Percentiles rank a stretch among this genome's conserved stretches.
Conservation (phyloP, 2,797 vertebrate genomes). For the Lutjanus argentimaculatus region DNA sequence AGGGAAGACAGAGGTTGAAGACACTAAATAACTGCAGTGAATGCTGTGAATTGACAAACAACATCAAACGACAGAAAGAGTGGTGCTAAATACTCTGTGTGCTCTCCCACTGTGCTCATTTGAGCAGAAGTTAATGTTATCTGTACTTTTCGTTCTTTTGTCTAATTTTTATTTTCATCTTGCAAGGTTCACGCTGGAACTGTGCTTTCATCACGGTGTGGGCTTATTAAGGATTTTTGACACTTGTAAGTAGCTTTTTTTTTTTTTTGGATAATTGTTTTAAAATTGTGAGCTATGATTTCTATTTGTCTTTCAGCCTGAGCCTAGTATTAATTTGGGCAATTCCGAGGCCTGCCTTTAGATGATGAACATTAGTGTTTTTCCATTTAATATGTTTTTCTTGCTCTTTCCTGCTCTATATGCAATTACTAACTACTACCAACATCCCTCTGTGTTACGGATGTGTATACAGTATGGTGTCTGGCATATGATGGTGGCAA, state of each 20-base stretch:
- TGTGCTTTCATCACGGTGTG: conserved; percentile 71
- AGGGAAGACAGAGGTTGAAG: conserved; percentile 67
- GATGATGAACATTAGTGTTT: conserved; percentile 13
- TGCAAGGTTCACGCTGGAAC: conserved; percentile 54
- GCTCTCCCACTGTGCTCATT: conserved; percentile 75
- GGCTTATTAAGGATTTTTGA: conserved; percentile 71
- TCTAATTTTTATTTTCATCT: conserved; percentile 70
- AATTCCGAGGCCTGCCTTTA: conserved; percentile 12
- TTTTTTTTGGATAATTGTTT: conserved; percentile 35
- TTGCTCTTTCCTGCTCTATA: conserved; percentile 5
- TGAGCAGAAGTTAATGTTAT: conserved; percentile 79
- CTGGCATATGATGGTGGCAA: conserved; percentile 48
- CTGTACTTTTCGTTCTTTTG: conserved; percentile 71
- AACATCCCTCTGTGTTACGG: conserved; percentile 27
- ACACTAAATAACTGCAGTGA: conserved; percentile 62
- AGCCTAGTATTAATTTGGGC: conserved; percentile 10
- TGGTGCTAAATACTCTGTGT: conserved; percentile 78
- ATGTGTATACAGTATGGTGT: conserved; percentile 55
- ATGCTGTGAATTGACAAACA: conserved; percentile 80
- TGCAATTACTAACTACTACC: conserved; percentile 9
- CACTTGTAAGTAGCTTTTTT: conserved; percentile 33
- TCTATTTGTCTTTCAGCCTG: conserved; percentile 30
- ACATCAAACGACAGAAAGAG: conserved; percentile 75
- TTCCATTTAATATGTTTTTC: conserved; percentile 13
- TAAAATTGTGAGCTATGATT: conserved; percentile 36